phyloP scores from a whole-genome alignment of 2,113 vertebrate species.

The Campylomormyrus numenius region DNA sequence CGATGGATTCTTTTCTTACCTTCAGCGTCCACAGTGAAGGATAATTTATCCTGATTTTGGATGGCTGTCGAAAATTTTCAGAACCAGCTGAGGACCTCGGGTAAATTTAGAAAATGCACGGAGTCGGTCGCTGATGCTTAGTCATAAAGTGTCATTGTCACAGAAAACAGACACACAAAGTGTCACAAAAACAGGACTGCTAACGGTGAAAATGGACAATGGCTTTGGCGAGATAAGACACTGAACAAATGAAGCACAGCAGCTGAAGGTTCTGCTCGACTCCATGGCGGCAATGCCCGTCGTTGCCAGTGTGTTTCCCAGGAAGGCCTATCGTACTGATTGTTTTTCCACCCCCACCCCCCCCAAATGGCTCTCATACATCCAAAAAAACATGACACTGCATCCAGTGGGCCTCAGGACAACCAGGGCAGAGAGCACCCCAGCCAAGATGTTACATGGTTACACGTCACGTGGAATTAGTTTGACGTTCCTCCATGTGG shows the following conservation, averaged over 20 bases:
- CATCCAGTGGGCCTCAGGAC: background rate
- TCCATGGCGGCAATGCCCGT: background rate
- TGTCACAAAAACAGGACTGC: background rate
- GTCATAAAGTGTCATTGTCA: background rate
- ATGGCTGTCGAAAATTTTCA: background rate
- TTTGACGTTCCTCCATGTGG: background rate
- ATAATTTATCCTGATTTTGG: background rate
- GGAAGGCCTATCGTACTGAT: background rate
- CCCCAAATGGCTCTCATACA: background rate
- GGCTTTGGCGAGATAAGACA: background rate
- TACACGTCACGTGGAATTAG: background rate
- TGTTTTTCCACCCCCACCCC: background rate
- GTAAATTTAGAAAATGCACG: background rate
- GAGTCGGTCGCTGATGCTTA: background rate
- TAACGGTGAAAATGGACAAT: background rate
- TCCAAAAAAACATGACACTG: background rate
- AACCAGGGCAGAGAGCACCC: background rate
- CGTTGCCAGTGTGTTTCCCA: background rate
- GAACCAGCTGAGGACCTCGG: background rate
- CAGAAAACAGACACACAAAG: background rate
- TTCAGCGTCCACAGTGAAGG: background rate
- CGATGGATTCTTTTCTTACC: background rate
- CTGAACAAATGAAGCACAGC: background rate
- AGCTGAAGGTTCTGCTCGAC: background rate
- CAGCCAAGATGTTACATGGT: background rate